These are phyloP conservation scores for Drosophila gunungcola DNA, from an alignment of 1,140 invertebrate genomes.

Conservation along the genomic window DNA sequence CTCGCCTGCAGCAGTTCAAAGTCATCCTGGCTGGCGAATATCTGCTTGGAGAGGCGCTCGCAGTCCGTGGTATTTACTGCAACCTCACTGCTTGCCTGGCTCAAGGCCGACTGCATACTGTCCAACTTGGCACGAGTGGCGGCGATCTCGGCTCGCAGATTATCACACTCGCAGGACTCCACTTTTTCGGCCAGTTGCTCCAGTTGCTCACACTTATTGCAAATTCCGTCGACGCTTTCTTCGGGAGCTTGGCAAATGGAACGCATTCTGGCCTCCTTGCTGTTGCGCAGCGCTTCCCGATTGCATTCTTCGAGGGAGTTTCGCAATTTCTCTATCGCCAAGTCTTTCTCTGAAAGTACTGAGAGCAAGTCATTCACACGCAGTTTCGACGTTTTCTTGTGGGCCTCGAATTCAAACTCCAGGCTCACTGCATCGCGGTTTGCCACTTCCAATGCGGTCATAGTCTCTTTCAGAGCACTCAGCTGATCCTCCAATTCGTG, in stretches of 20 bases:
- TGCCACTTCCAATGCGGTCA: conserved; percentile 70
- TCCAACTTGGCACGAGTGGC: conserved; percentile 39
- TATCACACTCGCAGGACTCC: conserved; percentile 56
- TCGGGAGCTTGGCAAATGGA: conserved; percentile 41
- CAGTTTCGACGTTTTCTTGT: conserved; percentile 61
- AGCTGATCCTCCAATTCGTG: conserved; percentile 51
- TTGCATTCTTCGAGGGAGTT: conserved; percentile 46
- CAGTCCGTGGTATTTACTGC: conserved; percentile 37
- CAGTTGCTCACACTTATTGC: conserved; percentile 42
- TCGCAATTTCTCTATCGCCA: conserved; percentile 40
- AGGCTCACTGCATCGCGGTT: conserved; percentile 69
- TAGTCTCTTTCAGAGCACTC: conserved; percentile 41
- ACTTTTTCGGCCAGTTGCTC: conserved; percentile 6
- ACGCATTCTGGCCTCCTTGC: conserved; percentile 64
- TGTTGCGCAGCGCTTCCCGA: conserved; percentile 47
- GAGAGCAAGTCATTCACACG: conserved; percentile 77
- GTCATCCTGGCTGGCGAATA: conserved; percentile 34
- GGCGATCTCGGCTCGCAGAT: conserved; percentile 46
- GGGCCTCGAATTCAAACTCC: conserved; percentile 76
- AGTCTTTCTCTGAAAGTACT: conserved; percentile 70
- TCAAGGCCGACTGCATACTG: conserved; percentile 34
- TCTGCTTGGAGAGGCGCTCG: conserved; percentile 31
- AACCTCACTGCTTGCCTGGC: conserved; percentile 34
- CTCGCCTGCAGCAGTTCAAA: conserved; percentile 39
- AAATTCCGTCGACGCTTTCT: conserved; percentile 6